Evolutionary conservation across 2,113 vertebrate species (phyloP), one percentile per base, ranked within the genome.

Genomic region (Pyrgilauda ruficollis): DNA sequence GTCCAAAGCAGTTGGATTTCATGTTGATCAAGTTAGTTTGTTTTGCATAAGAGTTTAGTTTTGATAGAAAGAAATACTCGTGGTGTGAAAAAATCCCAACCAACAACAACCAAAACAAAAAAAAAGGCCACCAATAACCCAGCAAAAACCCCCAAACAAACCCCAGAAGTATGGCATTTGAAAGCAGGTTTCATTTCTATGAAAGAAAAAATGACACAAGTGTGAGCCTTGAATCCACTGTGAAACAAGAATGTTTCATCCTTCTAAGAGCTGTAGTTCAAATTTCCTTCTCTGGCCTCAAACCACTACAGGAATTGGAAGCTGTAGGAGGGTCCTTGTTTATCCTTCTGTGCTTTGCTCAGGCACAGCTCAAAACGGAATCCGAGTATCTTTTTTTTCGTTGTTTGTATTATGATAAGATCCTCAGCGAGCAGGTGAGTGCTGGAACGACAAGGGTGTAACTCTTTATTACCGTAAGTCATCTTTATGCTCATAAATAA

Each of bases 391-490:
- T 47, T 44, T 46, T 62, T 56, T 73, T 84, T 73, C 24, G 26
- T 83, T 97, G 86, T 97, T 95, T 96, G 80, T 68, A 81, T 77
- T 92, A 44, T 15, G 91, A 94, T 92, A 95, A 94, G 80, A 31
- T 84, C 73, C 62, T 66, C 1, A 2, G 55, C 9, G 5, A 88
- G 92, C 94, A 96, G 92, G 96, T 96, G 92, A 97, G 56, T 2
- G 3, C 85, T 95, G 85, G 85, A 84, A 96, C 33, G 5, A 76
- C 12, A 20, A 75, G 90, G 96, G 92, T 83, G 95, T 72, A 95
- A 58, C 46, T 93, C 46, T 95, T 96, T 93, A 95, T 96, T 89
- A 47, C 91, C 31, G 1, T 62, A 93, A 95, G 78, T 88, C 85
- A 78, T 81, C 75, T 75, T 81, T 94, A 62, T 8, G 72, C n/a